Evolutionary conservation across 1,140 invertebrate species (phyloP), one percentile per base, ranked within the genome.

Genomic region (Hylaeus volcanicus): DNA sequence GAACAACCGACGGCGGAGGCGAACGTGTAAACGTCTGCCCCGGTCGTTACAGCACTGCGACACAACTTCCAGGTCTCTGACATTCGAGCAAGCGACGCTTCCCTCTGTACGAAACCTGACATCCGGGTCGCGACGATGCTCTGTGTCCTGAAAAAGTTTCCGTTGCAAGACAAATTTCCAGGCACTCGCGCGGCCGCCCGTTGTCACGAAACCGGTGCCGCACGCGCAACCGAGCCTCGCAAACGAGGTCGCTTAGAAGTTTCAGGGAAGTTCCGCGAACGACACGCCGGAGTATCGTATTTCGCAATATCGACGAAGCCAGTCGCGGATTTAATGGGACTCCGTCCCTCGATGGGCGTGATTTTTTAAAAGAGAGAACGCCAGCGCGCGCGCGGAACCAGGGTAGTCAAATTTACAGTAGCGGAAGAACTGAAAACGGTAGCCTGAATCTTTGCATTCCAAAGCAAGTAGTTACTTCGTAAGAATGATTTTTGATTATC

Each of bases 21-120:
- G 51, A 66, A 64, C 45, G 68, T 63, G 43, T 45, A 79, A 58
- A 51, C 45, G 39, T 51, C 12, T 11, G 6, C 39, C 43, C 53
- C 14, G 39, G 53, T 81, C 78, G 60, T 81, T 84, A 81, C 37
- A 79, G 72, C 63, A 80, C 70, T 69, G 55, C 53, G 71, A 65
- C 61, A 75, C 4, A 26, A 53, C 58, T 68, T 58, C 6, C 60
- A 65, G 14, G 43, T 53, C 53, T 71, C n/a, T 56, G 39, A 43
- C 51, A 61, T 55, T 37, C 9, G 58, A 76, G 60, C 37, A 14
- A 39, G 37, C 45, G 68, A 64, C n/a, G 39, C n/a, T 8, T 37
- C 9, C 1, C 48, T 37, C 26, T 37, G 2, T 37, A 14, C 53
- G 15, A 69, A 69, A n/a, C n/a, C 64, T 41, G 68, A 63, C 76